Percentiles rank a stretch among this genome's conserved stretches.
These are phyloP conservation scores for Heliocidaris erythrogramma DNA, from an alignment of 35 echinoderm and acorn worm genomes.

Conservation along the genomic window DNA sequence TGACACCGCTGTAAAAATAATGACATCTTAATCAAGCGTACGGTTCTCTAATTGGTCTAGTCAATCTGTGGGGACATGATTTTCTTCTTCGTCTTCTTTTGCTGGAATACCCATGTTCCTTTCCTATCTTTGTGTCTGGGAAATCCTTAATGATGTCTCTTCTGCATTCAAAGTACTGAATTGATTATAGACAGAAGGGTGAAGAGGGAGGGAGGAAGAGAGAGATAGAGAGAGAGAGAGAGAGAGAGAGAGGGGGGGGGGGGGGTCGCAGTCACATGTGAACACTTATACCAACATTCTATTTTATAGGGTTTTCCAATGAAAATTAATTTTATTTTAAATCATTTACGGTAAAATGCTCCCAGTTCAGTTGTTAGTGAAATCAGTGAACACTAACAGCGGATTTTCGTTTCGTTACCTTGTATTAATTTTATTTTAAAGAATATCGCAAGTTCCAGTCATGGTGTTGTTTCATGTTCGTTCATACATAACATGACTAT, in stretches of 20 bases:
- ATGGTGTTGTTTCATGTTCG: too few relatives aligned
- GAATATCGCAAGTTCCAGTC: too few relatives aligned
- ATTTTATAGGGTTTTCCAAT: too few relatives aligned
- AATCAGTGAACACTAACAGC: too few relatives aligned
- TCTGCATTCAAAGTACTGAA: background rate
- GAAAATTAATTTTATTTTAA: too few relatives aligned
- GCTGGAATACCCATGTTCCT: background rate
- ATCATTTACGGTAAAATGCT: too few relatives aligned
- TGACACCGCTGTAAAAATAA: background rate
- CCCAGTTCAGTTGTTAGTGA: too few relatives aligned
- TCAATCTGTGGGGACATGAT: background rate
- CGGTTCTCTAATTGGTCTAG: background rate
- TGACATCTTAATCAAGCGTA: constrained; percentile 4
- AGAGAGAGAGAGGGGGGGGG: background rate
- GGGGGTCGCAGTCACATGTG: too few relatives aligned
- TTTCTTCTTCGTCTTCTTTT: background rate
- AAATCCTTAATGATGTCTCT: background rate
- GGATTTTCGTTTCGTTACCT: too few relatives aligned
- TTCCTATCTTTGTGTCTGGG: background rate
- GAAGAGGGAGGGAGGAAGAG: background rate
- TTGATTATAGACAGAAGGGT: background rate
- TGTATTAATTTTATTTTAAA: too few relatives aligned
- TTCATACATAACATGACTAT: too few relatives aligned
- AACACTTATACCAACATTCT: too few relatives aligned
- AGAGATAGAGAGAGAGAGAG: background rate